phyloP scores from a whole-genome alignment of 2,888 invertebrate species.

The Nasonia oneida region DNA sequence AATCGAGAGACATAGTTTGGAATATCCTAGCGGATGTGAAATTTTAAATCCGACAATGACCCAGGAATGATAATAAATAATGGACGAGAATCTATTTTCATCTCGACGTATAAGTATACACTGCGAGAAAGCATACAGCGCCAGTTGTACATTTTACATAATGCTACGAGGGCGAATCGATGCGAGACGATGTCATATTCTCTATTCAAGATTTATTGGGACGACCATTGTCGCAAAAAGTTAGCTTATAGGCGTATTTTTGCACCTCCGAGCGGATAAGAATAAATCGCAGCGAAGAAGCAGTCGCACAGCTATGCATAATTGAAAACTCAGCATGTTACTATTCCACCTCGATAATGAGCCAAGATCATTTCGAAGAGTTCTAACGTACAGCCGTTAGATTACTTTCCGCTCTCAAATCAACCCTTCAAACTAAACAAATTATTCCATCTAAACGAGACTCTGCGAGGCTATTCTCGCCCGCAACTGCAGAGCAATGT shows the following conservation, averaged over 20 bases:
- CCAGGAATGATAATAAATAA: not conserved
- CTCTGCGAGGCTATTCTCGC: not conserved
- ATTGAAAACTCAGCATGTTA: too few relatives aligned
- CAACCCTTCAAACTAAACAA: not conserved
- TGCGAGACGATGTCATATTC: too few relatives aligned
- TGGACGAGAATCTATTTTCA: not conserved
- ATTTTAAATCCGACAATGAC: not conserved
- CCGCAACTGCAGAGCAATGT: not conserved
- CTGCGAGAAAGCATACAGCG: not conserved
- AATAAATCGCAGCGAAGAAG: too few relatives aligned
- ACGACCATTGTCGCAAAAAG: not conserved
- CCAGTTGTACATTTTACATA: too few relatives aligned
- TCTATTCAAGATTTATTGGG: too few relatives aligned
- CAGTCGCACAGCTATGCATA: too few relatives aligned
- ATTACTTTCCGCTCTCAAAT: not conserved
- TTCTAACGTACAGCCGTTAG: not conserved
- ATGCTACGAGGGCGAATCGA: too few relatives aligned
- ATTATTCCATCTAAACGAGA: not conserved
- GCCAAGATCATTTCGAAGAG: not conserved
- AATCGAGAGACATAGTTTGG: too few relatives aligned
- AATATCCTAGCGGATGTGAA: too few relatives aligned
- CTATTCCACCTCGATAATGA: too few relatives aligned
- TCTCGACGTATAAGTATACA: not conserved
- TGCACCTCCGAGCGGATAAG: too few relatives aligned
- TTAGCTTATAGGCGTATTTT: too few relatives aligned